A percentile compares a stretch with the other conserved stretches of the same genome.
These are phyloP conservation scores for Drosophila neonasuta DNA, from an alignment of 2,888 invertebrate genomes.

Conservation along the genomic window DNA sequence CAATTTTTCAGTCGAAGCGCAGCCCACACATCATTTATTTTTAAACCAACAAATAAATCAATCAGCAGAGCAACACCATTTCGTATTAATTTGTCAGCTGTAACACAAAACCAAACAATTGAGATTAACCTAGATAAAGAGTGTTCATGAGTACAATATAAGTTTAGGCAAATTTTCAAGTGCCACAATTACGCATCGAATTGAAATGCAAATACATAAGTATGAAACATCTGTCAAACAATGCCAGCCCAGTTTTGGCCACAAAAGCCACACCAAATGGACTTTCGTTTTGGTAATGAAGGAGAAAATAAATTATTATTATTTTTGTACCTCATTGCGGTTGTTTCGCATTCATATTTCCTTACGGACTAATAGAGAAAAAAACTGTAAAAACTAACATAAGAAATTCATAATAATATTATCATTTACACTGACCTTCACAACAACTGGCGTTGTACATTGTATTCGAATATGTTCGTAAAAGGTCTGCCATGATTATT, in stretches of 20 bases:
- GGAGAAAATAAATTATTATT: conserved; percentile 27
- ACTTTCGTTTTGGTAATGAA: conserved; percentile 55
- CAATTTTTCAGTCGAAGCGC: conserved; percentile 8
- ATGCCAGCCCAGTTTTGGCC: conserved; percentile 19
- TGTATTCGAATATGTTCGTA: conserved; percentile 13
- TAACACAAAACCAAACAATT: conserved; percentile 60
- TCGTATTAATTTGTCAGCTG: conserved; percentile 48
- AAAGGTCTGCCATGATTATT: conserved; percentile 43
- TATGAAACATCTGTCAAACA: conserved; percentile 18
- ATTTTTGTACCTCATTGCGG: conserved; percentile 26
- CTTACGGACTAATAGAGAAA: conserved; percentile 14
- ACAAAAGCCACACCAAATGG: conserved; percentile 41
- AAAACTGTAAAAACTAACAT: conserved; percentile 23
- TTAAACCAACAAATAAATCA: conserved; percentile 60
- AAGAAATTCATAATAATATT: conserved; percentile 35
- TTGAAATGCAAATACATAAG: conserved; percentile 47
- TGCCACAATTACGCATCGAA: conserved; percentile 52
- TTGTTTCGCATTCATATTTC: conserved; percentile 30
- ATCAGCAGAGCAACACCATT: conserved; percentile 25
- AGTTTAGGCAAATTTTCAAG: conserved; percentile 27
- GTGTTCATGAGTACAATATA: neutral
- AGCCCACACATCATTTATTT: conserved; percentile 58
- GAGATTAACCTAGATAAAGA: conserved; percentile 68
- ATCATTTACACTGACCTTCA: conserved; percentile 51
- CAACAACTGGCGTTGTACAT: conserved; percentile 32